Evolutionary conservation across 2,888 invertebrate species (phyloP).

Genomic region (Agonopterix subpropinquella): DNA sequence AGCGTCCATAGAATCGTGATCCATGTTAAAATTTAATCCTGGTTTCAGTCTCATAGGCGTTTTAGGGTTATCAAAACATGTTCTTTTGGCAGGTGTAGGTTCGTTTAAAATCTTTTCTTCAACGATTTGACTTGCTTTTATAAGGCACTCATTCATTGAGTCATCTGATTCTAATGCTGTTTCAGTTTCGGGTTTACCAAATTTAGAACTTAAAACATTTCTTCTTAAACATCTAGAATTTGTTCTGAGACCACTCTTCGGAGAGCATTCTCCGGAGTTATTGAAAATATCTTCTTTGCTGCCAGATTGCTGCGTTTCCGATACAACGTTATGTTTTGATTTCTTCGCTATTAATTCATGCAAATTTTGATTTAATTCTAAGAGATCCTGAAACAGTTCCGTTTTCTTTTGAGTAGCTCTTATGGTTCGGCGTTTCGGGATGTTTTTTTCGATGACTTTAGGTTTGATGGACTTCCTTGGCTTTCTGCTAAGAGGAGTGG

Average conservation of each 20-base stretch:
- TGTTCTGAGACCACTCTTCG: conserved; percentile 42
- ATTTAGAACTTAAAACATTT: conserved; percentile 63
- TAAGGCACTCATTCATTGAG: conserved; percentile 67
- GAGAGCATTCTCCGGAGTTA: conserved; percentile 50
- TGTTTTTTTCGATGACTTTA: conserved; percentile 42
- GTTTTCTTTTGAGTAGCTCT: conserved; percentile 46
- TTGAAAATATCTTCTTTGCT: conserved; percentile 62
- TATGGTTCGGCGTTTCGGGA: conserved; percentile 44
- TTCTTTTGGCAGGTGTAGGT: conserved; percentile 31
- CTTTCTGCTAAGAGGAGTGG: conserved; percentile 57
- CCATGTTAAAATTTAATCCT: conserved; percentile 37
- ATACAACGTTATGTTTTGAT: conserved; percentile 15
- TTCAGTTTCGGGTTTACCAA: conserved; percentile 51
- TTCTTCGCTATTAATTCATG: conserved; percentile 50
- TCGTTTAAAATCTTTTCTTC: conserved; percentile 54
- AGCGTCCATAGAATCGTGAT: conserved; percentile 59
- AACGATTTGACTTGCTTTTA: conserved; percentile 65
- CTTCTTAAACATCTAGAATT: conserved; percentile 51
- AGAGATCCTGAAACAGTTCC: conserved; percentile 57
- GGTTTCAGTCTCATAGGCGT: conserved; percentile 13
- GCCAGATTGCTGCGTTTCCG: conserved; percentile 38
- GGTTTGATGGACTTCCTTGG: conserved; percentile 38
- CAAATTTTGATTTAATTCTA: conserved; percentile 63
- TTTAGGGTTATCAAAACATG: conserved; percentile 25
- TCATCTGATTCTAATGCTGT: conserved; percentile 65